Evolutionary conservation across 2,888 invertebrate genomes (phyloP).

Genomic region (Ametastegia equiseti): DNA sequence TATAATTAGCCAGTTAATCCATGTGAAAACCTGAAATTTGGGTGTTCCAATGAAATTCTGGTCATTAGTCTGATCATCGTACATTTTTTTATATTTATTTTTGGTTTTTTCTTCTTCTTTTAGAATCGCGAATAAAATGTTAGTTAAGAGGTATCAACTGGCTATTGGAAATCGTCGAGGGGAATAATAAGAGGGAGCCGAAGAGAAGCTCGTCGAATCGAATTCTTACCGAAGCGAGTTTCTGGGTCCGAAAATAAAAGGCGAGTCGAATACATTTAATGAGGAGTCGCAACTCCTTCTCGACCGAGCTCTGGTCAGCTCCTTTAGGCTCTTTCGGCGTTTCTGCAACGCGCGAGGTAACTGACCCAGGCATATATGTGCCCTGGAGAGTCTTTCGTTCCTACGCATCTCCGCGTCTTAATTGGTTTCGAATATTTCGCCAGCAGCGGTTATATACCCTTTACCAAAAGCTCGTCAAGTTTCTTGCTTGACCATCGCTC

Average conservation of each 20-base stretch:
- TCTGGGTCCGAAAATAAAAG: neutral
- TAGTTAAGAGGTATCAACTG: too few species aligned
- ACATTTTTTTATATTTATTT: too few species aligned
- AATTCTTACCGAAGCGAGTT: neutral
- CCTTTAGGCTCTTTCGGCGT: too few species aligned
- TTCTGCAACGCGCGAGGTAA: neutral
- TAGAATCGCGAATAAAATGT: too few species aligned
- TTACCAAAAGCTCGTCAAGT: slow-evolving; percentile 36
- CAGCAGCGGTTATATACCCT: slow-evolving; percentile 44
- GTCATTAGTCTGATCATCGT: too few species aligned
- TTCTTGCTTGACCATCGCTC: neutral
- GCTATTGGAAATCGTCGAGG: neutral
- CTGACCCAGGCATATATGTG: neutral
- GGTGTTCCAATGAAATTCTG: too few species aligned
- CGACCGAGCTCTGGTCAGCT: neutral
- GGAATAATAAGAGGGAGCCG: too few species aligned
- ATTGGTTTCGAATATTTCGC: slow-evolving; percentile 68
- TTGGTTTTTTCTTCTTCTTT: too few species aligned
- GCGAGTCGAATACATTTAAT: slow-evolving; percentile 72
- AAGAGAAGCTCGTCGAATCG: neutral
- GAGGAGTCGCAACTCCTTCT: slow-evolving; percentile 59
- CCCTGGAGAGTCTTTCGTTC: slow-evolving; percentile 10
- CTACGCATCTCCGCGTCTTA: slow-evolving; percentile 59
- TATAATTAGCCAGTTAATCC: neutral
- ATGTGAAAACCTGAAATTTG: too few species aligned